Conservation (phyloP, 2,113 vertebrate genomes). For the Collichthys lucidus region DNA sequence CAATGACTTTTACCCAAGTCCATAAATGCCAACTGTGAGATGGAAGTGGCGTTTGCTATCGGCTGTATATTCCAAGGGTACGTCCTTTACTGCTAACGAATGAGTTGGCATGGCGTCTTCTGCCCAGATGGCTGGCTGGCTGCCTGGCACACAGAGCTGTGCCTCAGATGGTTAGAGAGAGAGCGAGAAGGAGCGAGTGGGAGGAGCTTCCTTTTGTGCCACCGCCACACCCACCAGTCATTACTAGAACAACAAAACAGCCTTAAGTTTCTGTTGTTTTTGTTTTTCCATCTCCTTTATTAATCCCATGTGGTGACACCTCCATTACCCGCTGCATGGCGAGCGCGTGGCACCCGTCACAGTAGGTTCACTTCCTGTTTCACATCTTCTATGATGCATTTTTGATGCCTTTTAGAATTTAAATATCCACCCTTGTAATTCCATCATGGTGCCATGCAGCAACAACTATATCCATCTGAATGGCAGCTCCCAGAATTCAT, state of each 20-base stretch:
- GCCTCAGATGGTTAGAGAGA: conserved; percentile 70
- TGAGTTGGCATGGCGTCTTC: conserved; percentile 79
- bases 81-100: conserved; percentile 69
- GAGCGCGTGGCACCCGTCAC: conserved; percentile 32
- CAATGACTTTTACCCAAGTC: conserved; percentile 54
- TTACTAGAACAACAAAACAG: conserved; percentile 74
- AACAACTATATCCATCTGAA: conserved; percentile 43
- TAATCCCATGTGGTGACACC: conserved; percentile 36
- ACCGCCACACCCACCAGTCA: conserved; percentile 62
- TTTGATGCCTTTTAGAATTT: conserved; percentile 25
- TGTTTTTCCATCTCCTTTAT: conserved; percentile 41
- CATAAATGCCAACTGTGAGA: conserved; percentile 50
- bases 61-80: conserved; percentile 51
- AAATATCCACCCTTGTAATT: conserved; percentile 28
- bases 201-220: conserved; percentile 80
- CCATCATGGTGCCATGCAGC: conserved; percentile 31
- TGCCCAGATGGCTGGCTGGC: conserved; percentile 82
- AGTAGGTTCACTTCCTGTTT: conserved; percentile 56
- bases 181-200: conserved; percentile 69
- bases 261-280: conserved; percentile 70
- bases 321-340: conserved; percentile 14
- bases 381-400: conserved; percentile 38
- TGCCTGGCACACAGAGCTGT: conserved; percentile 81
- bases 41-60: conserved; percentile 39
- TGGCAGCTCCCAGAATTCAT: conserved; percentile 31